These are phyloP conservation scores for Serranochromis macrocephalus DNA, from an alignment of 2,113 vertebrate genomes.

Conservation along the genomic window DNA sequence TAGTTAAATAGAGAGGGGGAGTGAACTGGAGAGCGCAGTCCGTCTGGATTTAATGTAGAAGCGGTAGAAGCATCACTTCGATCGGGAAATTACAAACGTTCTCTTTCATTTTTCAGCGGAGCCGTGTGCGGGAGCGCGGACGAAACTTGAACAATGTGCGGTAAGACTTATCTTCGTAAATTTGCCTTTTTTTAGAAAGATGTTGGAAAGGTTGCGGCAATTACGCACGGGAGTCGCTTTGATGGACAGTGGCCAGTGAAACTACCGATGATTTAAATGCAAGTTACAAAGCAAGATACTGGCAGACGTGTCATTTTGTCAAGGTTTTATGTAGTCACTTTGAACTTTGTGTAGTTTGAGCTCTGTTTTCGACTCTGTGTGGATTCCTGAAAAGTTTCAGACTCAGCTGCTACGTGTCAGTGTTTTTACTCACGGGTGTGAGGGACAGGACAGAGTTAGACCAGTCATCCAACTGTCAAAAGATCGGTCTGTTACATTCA, in stretches of 20 bases:
- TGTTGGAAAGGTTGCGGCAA: not conserved
- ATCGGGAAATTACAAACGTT: not conserved
- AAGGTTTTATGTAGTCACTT: not conserved
- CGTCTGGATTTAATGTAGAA: not conserved
- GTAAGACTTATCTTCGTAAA: constrained; percentile 22
- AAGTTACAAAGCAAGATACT: not conserved
- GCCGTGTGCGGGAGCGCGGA: not conserved
- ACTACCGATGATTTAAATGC: not conserved
- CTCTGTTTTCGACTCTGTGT: not conserved
- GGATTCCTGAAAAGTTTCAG: not conserved
- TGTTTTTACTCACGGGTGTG: not conserved
- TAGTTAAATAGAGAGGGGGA: constrained; percentile 39
- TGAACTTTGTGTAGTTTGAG: not conserved
- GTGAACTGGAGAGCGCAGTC: not conserved
- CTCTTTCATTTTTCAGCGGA: not conserved
- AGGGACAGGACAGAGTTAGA: not conserved
- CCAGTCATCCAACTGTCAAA: not conserved
- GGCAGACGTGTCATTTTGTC: not conserved
- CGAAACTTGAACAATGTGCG: constrained; percentile 53
- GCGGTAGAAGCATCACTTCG: constrained; percentile 11
- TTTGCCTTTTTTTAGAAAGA: not conserved
- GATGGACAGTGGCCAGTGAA: not conserved
- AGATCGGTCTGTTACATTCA: no score
- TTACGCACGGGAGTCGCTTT: not conserved
- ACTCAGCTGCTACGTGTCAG: constrained; percentile 58